Evolutionary conservation across 2,797 vertebrate species (phyloP).

Genomic region (Threskiornis aethiopicus): DNA sequence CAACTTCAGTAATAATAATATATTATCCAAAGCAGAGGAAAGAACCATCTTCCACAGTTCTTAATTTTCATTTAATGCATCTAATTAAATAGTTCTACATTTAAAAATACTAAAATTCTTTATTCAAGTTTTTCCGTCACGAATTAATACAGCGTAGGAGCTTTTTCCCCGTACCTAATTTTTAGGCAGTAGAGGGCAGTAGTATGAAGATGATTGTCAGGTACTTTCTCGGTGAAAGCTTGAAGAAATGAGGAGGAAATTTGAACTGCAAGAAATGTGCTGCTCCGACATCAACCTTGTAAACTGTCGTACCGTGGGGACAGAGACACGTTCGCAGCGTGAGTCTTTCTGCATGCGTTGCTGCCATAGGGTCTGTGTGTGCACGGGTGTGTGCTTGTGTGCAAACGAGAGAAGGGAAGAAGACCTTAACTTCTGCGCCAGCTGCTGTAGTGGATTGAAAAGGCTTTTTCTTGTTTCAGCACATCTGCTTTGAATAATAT

Average conservation of each 20-base stretch:
- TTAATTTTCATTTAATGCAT: background rate
- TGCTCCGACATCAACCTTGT: background rate
- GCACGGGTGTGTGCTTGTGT: background rate
- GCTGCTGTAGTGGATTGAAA: background rate
- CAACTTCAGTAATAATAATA: background rate
- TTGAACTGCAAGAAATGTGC: background rate
- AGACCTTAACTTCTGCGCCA: background rate
- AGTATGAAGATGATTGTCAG: conserved; percentile 18
- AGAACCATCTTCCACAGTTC: background rate
- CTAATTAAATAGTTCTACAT: background rate
- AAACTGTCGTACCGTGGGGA: background rate
- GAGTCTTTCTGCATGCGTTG: background rate
- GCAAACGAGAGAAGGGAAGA: background rate
- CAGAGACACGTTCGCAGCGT: background rate
- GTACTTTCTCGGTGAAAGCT: background rate
- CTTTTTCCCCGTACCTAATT: background rate
- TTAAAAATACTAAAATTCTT: background rate
- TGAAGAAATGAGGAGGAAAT: background rate
- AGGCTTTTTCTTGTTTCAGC: background rate
- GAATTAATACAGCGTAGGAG: accelerated
- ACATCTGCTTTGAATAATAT: conserved; percentile 46
- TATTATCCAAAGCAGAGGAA: background rate
- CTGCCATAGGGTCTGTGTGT: background rate
- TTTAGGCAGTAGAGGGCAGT: conserved; percentile 63
- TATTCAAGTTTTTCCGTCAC: background rate